Percentiles rank a stretch among this genome's conserved stretches.
Evolutionary conservation across 2,888 invertebrate species (phyloP).

Genomic region (Autographa gamma): DNA sequence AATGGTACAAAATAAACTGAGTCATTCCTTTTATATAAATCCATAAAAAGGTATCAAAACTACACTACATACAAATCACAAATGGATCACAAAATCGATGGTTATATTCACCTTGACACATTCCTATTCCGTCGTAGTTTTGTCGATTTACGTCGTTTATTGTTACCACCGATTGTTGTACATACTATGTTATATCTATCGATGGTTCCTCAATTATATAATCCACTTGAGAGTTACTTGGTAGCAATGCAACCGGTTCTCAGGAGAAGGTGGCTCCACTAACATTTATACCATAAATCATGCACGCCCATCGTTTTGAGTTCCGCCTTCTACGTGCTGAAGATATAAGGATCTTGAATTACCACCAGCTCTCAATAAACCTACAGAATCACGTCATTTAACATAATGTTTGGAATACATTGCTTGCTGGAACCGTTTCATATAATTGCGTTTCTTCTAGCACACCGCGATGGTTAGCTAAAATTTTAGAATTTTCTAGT

Average conservation of each 20-base stretch:
- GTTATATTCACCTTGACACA: too few species aligned
- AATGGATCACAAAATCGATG: too few species aligned
- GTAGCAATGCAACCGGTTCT: slow-evolving; percentile 4
- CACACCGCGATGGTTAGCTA: not conserved
- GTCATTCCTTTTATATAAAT: too few species aligned
- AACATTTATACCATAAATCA: slow-evolving; percentile 8
- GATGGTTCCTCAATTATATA: not conserved
- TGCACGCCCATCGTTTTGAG: slow-evolving; percentile 1
- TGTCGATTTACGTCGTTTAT: not conserved
- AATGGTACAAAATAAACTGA: too few species aligned
- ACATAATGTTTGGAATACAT: not conserved
- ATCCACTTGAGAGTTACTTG: not conserved
- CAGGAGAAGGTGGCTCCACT: slow-evolving; percentile 6
- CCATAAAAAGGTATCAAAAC: too few species aligned
- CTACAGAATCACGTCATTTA: not conserved
- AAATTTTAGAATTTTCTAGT: not conserved
- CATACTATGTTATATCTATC: not conserved
- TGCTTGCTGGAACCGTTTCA: not conserved
- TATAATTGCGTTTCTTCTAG: not conserved
- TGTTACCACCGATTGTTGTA: not conserved
- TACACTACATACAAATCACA: too few species aligned
- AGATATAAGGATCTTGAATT: slow-evolving; percentile 1
- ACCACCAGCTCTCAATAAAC: not conserved
- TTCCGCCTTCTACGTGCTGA: slow-evolving; percentile 6
- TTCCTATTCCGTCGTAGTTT: too few species aligned